Evolutionary conservation across 2,888 invertebrate genomes (phyloP).

Genomic region (Fragum fragum): DNA sequence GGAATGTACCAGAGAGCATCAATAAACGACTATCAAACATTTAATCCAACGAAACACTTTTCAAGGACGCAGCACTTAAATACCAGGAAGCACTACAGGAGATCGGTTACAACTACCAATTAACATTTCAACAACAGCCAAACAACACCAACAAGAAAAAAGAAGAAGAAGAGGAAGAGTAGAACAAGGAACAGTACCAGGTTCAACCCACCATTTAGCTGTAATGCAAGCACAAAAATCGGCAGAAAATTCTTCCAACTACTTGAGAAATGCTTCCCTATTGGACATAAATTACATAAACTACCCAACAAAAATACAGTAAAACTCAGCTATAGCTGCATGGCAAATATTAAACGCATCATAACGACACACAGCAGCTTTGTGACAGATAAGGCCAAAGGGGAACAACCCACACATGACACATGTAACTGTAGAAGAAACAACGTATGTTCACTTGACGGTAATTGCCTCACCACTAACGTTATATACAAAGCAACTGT

Average conservation of each 20-base stretch:
- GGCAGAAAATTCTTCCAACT: slow-evolving; percentile 6
- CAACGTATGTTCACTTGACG: not conserved
- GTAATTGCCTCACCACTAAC: not conserved
- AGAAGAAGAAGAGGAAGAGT: not conserved
- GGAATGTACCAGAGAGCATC: slow-evolving; percentile 8
- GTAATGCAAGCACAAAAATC: not conserved
- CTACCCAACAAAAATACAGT: not conserved
- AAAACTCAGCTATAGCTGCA: not conserved
- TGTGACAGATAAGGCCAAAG: not conserved
- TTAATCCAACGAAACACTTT: slow-evolving; percentile 6
- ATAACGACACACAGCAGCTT: not conserved
- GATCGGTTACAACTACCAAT: slow-evolving; percentile 10
- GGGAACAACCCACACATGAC: not conserved
- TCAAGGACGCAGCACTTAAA: not conserved
- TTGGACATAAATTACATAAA: not conserved
- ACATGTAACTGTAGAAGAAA: not conserved
- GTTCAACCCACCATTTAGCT: not conserved
- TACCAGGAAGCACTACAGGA: slow-evolving; percentile 13
- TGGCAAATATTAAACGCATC: not conserved
- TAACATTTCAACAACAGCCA: not conserved
- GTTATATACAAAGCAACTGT: not conserved
- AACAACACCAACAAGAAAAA: not conserved
- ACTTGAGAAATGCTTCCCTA: slow-evolving; percentile 6
- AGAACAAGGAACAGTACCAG: not conserved
- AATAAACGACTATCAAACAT: slow-evolving; percentile 7